Base-by-base conservation (phyloP, 2,113 vertebrate genomes). In the Telmatochromis sp. region DNA sequence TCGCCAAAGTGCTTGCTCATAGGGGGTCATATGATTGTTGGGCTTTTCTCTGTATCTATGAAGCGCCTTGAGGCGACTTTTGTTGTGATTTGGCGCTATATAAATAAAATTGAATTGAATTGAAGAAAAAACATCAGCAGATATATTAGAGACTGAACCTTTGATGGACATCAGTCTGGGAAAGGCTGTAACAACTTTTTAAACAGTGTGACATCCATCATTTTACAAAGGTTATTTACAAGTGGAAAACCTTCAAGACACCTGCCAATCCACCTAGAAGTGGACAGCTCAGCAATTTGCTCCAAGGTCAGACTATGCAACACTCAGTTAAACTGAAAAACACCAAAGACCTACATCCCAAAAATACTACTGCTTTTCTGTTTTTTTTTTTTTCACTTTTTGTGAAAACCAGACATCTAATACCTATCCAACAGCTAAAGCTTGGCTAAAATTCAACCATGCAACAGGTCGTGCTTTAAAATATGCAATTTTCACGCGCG, bases 401-500 rank as follows among this genome's bases (percentile, higher is more conserved):
- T 55, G 21, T 55, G 53, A 55, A 55, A 55, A 55, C 53, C 21
- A 55, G 21, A 55, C 53, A 55, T 23, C 6, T 55, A 23, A 54
- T 54, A 23, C n/a, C 53, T 54, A 12, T 54, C 53, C n/a, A 54
- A 54, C 53, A 54, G n/a, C 53, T 54, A 54, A 21, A 54, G 53
- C 53, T 6, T 54, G 53, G n/a, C n/a, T 23, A 54, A 54, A 54
- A 54, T 54, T 54, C 10, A 23, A 21, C 21, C 9, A 54, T 54
- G 53, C n/a, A 23, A 23, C 10, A 11, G n/a, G n/a, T 9, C 40
- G 40, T 12, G 40, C 40, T 42, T 42, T 42, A 42, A 42, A 42
- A 42, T 42, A 12, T 42, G 40, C 40, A 42, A 42, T 42, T 42
- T 42, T 42, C 0, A 1, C 40, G 5, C 11, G 40, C 6, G 0